Percentiles rank a stretch among this genome's conserved stretches.
phyloP scores from a whole-genome alignment of 2,113 vertebrate genomes.

The Dolichallabes microphthalmus region DNA sequence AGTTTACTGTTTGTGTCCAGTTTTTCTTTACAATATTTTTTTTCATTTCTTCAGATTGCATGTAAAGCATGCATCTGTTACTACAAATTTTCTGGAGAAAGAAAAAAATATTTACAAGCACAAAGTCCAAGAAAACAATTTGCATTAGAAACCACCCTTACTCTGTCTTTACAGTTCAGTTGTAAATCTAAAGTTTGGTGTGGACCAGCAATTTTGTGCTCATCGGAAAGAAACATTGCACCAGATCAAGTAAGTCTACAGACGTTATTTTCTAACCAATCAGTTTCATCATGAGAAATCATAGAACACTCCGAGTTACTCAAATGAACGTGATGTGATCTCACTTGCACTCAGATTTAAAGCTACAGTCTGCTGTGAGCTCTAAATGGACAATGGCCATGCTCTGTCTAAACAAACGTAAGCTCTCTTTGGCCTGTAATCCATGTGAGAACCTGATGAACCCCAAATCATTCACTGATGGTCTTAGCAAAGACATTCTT shows the following conservation, averaged over 20 bases:
- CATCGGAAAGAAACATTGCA: not conserved
- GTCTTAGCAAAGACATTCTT: not conserved
- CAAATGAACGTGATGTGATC: not conserved
- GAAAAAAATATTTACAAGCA: no score
- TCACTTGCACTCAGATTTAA: not conserved
- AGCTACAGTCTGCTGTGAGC: not conserved
- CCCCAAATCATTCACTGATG: not conserved
- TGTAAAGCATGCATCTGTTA: not conserved
- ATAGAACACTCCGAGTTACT: not conserved
- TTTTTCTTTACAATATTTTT: not conserved
- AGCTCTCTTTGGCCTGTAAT: not conserved
- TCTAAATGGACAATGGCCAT: not conserved
- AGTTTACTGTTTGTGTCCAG: not conserved
- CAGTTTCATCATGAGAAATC: not conserved
- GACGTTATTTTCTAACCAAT: not conserved
- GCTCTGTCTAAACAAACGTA: not conserved
- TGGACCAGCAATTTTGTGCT: not conserved
- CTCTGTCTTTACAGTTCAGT: not conserved
- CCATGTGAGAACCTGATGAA: not conserved
- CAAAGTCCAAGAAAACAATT: not conserved
- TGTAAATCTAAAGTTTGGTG: not conserved
- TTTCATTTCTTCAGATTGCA: not conserved
- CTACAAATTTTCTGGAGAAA: not conserved
- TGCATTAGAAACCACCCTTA: not conserved
- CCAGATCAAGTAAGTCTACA: not conserved